Evolutionary conservation across 2,888 invertebrate genomes (phyloP), one percentile per base, ranked within the genome.

Genomic region (Netelia virgata): DNA sequence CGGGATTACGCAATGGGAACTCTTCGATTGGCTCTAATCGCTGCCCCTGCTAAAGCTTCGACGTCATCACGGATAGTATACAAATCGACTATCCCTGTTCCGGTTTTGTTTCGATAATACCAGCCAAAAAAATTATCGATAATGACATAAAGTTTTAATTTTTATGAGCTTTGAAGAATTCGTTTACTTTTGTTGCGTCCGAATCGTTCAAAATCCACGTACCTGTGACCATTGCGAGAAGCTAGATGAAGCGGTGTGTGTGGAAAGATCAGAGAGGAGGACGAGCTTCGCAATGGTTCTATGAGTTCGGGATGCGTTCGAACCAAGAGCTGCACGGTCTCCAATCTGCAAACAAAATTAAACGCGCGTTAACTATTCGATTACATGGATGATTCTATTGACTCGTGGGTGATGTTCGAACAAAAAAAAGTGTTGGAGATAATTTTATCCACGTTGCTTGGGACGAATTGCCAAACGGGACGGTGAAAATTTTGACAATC

Each of bases 171-270:
- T 36, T 6, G 6, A 36, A 36, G 36, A 36, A 28, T 28, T 28
- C 28, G 36, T 36, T 36, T 6, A 36, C 36, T 36, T 36, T 36
- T 6, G 36, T 36, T 36, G 36, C 36, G 16, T 16, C 3, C 61
- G 18, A 47, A 23, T 57, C 9, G 57, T 18, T 57, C 57, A 10
- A 57, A 2, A 6, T 20, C 14, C 16, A 95, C 96, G 96, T 93
- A 97, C 97, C 96, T 97, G 94, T 97, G 97, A 6, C 99, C 99
- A 94, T 98, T 98, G 88, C 97, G 96, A 92, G 98, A 97, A 84
- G 99, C 99, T 87, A 98, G 95, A 94, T 99, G 99, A n/a, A 99
- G 95, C 0, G 98, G 97, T 10, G 98, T 97, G 91, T 97, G 96
- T 83, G 96, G 95, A 92, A 96, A 96, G 72, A 96, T 94, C 89